A percentile compares a stretch with the other conserved stretches of the same genome.
These are phyloP conservation scores for Myzus persicae DNA, from an alignment of 1,140 invertebrate genomes.

Conservation along the genomic window DNA sequence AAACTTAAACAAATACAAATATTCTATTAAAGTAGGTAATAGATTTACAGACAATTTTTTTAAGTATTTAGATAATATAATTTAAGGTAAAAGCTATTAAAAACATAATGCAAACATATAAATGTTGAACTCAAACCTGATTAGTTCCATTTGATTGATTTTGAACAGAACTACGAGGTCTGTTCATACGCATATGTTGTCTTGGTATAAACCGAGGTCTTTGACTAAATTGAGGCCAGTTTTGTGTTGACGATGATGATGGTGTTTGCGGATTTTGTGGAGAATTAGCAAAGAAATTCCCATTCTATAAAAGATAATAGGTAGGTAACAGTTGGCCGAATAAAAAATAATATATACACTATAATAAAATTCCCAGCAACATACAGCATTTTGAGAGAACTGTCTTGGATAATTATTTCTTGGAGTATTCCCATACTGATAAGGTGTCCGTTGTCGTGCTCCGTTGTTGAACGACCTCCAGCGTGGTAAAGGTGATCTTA, in stretches of 20 bases:
- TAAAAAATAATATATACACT: not conserved
- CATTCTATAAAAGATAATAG: slow-evolving; percentile 21
- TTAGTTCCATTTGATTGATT: slow-evolving; percentile 51
- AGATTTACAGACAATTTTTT: not conserved
- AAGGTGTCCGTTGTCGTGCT: slow-evolving; percentile 41
- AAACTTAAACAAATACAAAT: not conserved
- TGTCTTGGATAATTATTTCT: slow-evolving; percentile 54
- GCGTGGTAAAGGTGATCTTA: slow-evolving; percentile 40
- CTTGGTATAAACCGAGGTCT: slow-evolving; percentile 47
- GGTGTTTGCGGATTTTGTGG: slow-evolving; percentile 36
- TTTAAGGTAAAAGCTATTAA: not conserved
- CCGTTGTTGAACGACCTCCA: slow-evolving; percentile 23
- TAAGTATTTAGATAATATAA: not conserved
- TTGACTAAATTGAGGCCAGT: slow-evolving; percentile 47
- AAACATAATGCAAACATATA: not conserved
- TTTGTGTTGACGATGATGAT: slow-evolving; percentile 33
- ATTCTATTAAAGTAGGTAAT: not conserved
- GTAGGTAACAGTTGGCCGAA: not conserved
- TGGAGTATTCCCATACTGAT: slow-evolving; percentile 37
- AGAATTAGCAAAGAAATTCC: slow-evolving; percentile 51
- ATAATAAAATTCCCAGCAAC: not conserved
- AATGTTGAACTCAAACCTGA: not conserved
- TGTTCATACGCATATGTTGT: slow-evolving; percentile 53
- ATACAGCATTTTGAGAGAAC: slow-evolving; percentile 37
- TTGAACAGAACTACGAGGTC: slow-evolving; percentile 53